Conservation (phyloP, 2,888 invertebrate genomes). For the Lamproptera curius region DNA sequence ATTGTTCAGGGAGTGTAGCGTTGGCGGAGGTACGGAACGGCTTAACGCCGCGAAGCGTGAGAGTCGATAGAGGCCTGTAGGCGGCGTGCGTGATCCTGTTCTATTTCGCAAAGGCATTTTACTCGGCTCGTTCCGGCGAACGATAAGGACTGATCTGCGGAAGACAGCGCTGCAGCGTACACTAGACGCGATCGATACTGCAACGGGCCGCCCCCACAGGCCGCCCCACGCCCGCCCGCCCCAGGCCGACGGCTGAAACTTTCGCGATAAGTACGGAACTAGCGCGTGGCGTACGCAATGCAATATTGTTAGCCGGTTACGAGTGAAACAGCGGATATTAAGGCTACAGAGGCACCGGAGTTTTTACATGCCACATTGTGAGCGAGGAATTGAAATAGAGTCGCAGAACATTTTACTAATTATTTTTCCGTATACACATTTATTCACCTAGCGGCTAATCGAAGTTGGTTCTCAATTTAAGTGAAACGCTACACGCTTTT, state of each 20-base stretch:
- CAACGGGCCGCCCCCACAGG: slow-evolving; percentile 43
- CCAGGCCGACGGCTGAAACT: slow-evolving; percentile 60
- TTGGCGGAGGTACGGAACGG: slow-evolving; percentile 34
- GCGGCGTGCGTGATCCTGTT: slow-evolving; percentile 47
- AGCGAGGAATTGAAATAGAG: slow-evolving; percentile 62
- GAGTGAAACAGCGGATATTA: slow-evolving; percentile 76
- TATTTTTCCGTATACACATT: slow-evolving; percentile 43
- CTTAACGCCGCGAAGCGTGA: slow-evolving; percentile 48
- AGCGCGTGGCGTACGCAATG: slow-evolving; percentile 75
- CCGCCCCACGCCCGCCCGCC: slow-evolving; percentile 34
- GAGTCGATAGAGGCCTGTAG: slow-evolving; percentile 41
- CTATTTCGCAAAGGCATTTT: slow-evolving; percentile 60
- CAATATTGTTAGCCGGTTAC: slow-evolving; percentile 77
- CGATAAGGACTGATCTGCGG: slow-evolving; percentile 76
- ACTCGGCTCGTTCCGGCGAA: slow-evolving; percentile 58
- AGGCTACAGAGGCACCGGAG: slow-evolving; percentile 63
- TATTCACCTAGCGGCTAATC: slow-evolving; percentile 23
- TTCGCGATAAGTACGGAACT: slow-evolving; percentile 77
- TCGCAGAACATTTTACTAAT: slow-evolving; percentile 60
- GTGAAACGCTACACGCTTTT: slow-evolving; percentile 7
- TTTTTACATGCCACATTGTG: slow-evolving; percentile 72
- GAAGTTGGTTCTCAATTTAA: slow-evolving; percentile 12
- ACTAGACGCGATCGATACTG: slow-evolving; percentile 75
- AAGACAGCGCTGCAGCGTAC: slow-evolving; percentile 73
- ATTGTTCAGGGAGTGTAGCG: no score